Evolutionary conservation across 35 echinoderm and acorn worm species (phyloP).

Genomic region (Patiria miniata): DNA sequence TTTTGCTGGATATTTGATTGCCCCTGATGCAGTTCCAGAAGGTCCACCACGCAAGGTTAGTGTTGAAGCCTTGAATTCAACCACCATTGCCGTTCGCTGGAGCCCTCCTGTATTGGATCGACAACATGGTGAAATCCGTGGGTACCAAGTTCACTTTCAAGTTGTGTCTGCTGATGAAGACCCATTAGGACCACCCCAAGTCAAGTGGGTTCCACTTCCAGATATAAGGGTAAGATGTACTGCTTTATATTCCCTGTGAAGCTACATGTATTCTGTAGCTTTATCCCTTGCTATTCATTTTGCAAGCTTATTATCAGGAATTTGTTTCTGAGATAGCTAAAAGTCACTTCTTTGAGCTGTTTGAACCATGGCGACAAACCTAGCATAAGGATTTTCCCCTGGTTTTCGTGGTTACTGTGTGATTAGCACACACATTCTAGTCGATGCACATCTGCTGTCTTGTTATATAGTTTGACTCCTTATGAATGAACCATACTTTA

Average conservation of each 20-base stretch:
- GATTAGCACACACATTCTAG: too few relatives aligned
- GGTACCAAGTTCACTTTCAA: slow-evolving; percentile 80
- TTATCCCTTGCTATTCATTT: background rate
- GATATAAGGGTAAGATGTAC: slow-evolving; percentile 60
- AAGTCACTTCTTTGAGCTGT: too few relatives aligned
- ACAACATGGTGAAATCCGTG: slow-evolving; percentile 76
- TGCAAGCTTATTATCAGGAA: background rate
- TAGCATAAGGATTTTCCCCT: too few relatives aligned
- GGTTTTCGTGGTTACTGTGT: too few relatives aligned
- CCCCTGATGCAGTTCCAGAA: slow-evolving; percentile 80
- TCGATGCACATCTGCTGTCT: too few relatives aligned
- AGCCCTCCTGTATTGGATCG: slow-evolving; percentile 51
- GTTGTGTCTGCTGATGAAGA: slow-evolving; percentile 59
- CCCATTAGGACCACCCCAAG: background rate
- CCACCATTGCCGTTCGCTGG: slow-evolving; percentile 76
- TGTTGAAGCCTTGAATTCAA: slow-evolving; percentile 85
- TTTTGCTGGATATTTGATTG: too few relatives aligned
- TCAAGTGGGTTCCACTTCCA: slow-evolving; percentile 39
- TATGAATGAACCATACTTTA: too few relatives aligned
- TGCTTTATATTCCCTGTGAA: background rate
- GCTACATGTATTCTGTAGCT: too few relatives aligned
- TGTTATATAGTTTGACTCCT: too few relatives aligned
- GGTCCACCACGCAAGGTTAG: slow-evolving; percentile 78
- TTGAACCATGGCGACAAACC: too few relatives aligned
- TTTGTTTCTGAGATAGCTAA: too few relatives aligned